Conservation (phyloP, 2,113 vertebrate genomes). For the Oceanodroma tethys region DNA sequence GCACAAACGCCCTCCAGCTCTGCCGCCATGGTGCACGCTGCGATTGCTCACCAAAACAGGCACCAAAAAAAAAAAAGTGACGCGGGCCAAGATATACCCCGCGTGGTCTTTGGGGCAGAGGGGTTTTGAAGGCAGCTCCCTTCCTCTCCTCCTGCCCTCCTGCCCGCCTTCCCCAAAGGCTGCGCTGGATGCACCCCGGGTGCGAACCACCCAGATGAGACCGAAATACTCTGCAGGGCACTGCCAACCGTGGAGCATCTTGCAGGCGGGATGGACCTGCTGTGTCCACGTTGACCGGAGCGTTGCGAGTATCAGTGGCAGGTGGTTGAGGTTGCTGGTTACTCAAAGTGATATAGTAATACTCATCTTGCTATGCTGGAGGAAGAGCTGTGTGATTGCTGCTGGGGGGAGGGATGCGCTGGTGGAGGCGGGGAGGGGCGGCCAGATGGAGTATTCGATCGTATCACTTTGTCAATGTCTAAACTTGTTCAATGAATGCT, state of each 20-base stretch:
- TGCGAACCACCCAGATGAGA: not conserved
- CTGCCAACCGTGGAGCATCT: conserved; percentile 49
- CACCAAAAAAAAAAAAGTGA: not conserved
- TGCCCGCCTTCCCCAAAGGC: conserved; percentile 4
- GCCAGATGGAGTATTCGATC: conserved; percentile 92
- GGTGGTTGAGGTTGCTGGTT: conserved; percentile 90
- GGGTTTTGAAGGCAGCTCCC: conserved; percentile 14
- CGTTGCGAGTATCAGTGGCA: conserved; percentile 61
- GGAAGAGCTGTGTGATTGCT: conserved; percentile 72
- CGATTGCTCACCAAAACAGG: not conserved
- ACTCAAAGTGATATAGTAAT: conserved; percentile 96
- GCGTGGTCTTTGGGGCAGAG: conserved; percentile 20
- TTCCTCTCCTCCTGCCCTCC: conserved; percentile 14
- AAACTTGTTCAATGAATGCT: conserved; percentile 83
- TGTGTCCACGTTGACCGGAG: conserved; percentile 58
- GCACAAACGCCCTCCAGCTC: not conserved
- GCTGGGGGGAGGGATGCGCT: conserved; percentile 75
- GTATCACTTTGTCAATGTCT: conserved; percentile 92
- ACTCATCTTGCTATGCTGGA: conserved; percentile 90
- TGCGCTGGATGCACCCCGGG: not conserved
- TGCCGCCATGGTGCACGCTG: not conserved
- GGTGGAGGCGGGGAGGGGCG: conserved; percentile 72
- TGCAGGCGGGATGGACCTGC: conserved; percentile 60
- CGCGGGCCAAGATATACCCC: not conserved
- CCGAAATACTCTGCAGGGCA: conserved; percentile 61